Evolutionary conservation across 2,797 vertebrate genomes (phyloP).

Genomic region (Emys orbicularis): DNA sequence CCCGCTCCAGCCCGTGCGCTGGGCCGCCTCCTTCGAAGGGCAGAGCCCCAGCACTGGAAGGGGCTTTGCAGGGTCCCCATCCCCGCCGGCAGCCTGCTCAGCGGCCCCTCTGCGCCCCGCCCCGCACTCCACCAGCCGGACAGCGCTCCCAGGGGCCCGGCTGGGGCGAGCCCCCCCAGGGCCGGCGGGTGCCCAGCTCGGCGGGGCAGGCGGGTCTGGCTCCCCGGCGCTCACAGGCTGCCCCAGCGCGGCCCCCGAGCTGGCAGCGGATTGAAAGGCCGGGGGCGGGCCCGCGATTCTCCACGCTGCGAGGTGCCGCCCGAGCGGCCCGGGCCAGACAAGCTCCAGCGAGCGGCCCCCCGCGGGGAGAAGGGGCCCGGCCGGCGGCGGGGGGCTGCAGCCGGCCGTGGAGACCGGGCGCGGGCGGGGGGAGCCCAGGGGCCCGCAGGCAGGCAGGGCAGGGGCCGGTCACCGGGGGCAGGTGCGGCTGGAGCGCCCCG

Average conservation of each 20-base stretch:
- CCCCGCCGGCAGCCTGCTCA: conserved; percentile 73
- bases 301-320: conserved; percentile 79
- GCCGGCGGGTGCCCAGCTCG: background rate
- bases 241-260: background rate
- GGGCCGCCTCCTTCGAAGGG: background rate
- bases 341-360: background rate
- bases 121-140: conserved; percentile 75
- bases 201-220: background rate
- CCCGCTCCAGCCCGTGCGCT: background rate
- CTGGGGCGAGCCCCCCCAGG: background rate
- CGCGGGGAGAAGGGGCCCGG: background rate
- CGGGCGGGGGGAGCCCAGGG: background rate
- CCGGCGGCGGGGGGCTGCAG: background rate
- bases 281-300: conserved; percentile 85
- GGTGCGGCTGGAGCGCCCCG: too few species aligned
- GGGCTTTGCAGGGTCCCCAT: background rate
- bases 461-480: background rate
- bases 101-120: conserved; percentile 85
- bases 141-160: background rate
- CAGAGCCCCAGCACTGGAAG: background rate
- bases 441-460: too few species aligned
- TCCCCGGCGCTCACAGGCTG: too few species aligned
- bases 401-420: background rate
- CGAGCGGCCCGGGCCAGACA: background rate
- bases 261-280: conserved; percentile 73